These are phyloP conservation scores for Atractosteus spatula DNA, from an alignment of 2,113 vertebrate genomes.

Conservation along the genomic window DNA sequence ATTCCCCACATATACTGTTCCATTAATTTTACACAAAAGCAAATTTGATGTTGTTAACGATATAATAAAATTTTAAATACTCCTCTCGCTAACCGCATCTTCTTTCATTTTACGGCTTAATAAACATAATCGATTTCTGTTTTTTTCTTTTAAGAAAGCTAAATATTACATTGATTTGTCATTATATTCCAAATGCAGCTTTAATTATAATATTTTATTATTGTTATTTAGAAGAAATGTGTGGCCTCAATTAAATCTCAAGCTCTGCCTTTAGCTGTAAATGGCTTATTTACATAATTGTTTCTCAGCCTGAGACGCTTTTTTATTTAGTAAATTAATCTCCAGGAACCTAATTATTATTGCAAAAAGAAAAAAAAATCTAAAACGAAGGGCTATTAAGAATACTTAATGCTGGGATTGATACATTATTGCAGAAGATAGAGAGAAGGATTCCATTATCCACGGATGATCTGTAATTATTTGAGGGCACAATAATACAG, in stretches of 20 bases:
- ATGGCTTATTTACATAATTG: slow-evolving; percentile 13
- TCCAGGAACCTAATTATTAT: slow-evolving; percentile 6
- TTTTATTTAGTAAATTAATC: slow-evolving; percentile 18
- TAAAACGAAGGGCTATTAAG: no score
- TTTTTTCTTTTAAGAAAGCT: slow-evolving; percentile 14
- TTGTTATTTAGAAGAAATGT: slow-evolving; percentile 15
- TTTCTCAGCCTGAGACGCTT: neutral
- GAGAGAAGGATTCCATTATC: no score
- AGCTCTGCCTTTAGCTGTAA: slow-evolving; percentile 2
- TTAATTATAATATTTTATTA: slow-evolving; percentile 17
- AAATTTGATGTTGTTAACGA: slow-evolving; percentile 34
- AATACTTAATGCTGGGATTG: no score
- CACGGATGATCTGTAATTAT: no score
- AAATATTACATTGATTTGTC: slow-evolving; percentile 21
- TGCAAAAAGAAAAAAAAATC: neutral
- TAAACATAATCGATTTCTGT: slow-evolving; percentile 39
- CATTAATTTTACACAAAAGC: slow-evolving; percentile 42
- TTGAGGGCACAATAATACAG: no score
- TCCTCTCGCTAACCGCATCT: slow-evolving; percentile 26
- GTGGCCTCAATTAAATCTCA: neutral
- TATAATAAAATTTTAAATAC: slow-evolving; percentile 40
- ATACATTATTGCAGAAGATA: no score
- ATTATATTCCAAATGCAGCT: slow-evolving; percentile 14
- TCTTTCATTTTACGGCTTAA: slow-evolving; percentile 40
- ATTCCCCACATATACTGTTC: slow-evolving; percentile 33